A percentile compares a stretch with the other conserved stretches of the same genome.
Evolutionary conservation across 2,888 invertebrate genomes (phyloP).

Genomic region (Apotomis betuletana): DNA sequence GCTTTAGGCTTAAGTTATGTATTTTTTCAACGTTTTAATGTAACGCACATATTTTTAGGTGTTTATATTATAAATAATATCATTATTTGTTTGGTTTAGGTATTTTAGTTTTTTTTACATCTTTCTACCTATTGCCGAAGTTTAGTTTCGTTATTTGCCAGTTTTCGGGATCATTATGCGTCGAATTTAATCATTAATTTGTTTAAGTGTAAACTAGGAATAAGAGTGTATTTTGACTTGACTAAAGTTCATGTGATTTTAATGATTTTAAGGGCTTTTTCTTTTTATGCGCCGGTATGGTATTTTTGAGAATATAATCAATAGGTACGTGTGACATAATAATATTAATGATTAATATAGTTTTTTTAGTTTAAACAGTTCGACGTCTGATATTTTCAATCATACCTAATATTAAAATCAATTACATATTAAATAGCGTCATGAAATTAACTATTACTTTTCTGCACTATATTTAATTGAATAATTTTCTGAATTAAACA

Average conservation of each 20-base stretch:
- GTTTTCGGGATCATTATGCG: slow-evolving; percentile 28
- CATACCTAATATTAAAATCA: neutral
- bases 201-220: slow-evolving; percentile 6
- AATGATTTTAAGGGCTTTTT: slow-evolving; percentile 3
- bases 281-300: neutral
- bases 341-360: neutral
- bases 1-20: slow-evolving; percentile 18
- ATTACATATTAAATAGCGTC: no score
- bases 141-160: slow-evolving; percentile 35
- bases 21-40: slow-evolving; percentile 24
- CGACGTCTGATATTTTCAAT: slow-evolving; percentile 8
- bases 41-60: slow-evolving; percentile 39
- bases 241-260: neutral
- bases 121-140: slow-evolving; percentile 9
- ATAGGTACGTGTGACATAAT: slow-evolving; percentile 1
- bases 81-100: neutral
- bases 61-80: slow-evolving; percentile 15
- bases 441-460: no score
- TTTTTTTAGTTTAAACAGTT: neutral
- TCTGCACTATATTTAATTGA: no score
- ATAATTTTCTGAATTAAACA: no score
- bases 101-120: slow-evolving; percentile 5
- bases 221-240: slow-evolving; percentile 1
- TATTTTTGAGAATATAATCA: neutral
- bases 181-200: slow-evolving; percentile 13